phyloP scores from a whole-genome alignment of 2,888 invertebrate genomes.

The Mylabris sibirica region DNA sequence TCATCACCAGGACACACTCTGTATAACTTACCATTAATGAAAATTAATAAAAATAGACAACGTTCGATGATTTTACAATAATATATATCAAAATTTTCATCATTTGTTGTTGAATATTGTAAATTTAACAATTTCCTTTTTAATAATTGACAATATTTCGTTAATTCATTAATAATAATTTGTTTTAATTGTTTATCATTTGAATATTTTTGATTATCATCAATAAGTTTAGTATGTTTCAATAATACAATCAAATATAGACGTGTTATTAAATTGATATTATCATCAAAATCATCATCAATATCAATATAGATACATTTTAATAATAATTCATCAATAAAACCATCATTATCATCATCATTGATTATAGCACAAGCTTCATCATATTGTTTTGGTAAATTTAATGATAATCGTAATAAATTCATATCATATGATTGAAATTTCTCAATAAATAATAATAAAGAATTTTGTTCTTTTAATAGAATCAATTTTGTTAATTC shows the following conservation, averaged over 20 bases:
- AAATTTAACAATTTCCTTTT: constrained; percentile 53
- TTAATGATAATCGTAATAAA: constrained; percentile 51
- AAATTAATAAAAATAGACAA: constrained; percentile 63
- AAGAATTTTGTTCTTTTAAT: constrained; percentile 34
- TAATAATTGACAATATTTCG: constrained; percentile 49
- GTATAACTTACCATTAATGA: constrained; percentile 60
- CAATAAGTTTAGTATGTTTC: constrained; percentile 63
- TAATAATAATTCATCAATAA: constrained; percentile 57
- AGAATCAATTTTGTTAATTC: constrained; percentile 41
- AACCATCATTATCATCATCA: constrained; percentile 42
- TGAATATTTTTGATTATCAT: not conserved
- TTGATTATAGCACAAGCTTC: constrained; percentile 53
- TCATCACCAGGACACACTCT: too few relatives aligned
- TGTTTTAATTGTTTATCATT: constrained; percentile 49
- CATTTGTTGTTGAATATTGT: constrained; percentile 39
- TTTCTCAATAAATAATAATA: constrained; percentile 34
- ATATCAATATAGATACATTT: constrained; percentile 53
- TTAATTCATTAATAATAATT: constrained; percentile 55
- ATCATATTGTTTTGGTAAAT: constrained; percentile 54
- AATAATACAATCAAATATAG: constrained; percentile 64
- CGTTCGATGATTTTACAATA: constrained; percentile 62
- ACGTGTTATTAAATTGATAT: constrained; percentile 62
- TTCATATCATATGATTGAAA: constrained; percentile 45
- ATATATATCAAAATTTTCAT: constrained; percentile 49
- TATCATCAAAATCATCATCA: constrained; percentile 59